These are phyloP conservation scores for Corydoras maculifer DNA, from an alignment of 2,113 vertebrate species.

Conservation along the genomic window DNA sequence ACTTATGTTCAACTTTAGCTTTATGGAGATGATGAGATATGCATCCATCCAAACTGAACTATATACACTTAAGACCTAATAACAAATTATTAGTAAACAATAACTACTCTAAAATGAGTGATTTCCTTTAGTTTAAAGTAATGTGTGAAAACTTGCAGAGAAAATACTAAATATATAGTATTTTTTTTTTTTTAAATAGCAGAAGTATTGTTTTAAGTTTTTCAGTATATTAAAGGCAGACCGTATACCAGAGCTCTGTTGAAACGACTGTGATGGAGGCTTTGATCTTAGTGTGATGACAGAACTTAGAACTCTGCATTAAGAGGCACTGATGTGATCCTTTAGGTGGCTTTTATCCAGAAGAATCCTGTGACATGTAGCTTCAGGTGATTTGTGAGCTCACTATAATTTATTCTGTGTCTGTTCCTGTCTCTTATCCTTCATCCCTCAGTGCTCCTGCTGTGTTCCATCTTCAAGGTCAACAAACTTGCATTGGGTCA, in stretches of 20 bases:
- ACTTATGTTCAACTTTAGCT: no score
- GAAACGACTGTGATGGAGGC: background rate
- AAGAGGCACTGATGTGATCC: background rate
- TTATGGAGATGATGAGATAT: no score
- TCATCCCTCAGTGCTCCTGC: background rate
- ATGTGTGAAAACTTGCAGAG: no score
- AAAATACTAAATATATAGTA: no score
- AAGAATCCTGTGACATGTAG: slow-evolving; percentile 9
- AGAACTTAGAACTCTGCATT: background rate
- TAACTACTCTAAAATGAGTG: no score
- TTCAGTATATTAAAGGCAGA: no score
- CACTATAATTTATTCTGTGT: slow-evolving; percentile 6
- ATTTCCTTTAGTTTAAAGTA: no score
- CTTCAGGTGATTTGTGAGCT: slow-evolving; percentile 10
- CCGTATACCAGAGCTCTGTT: background rate
- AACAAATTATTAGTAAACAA: no score
- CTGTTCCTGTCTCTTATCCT: background rate
- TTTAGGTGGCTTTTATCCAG: slow-evolving; percentile 5
- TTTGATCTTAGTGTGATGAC: background rate
- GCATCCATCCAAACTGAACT: no score
- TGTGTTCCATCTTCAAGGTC: slow-evolving; percentile 15
- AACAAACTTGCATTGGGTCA: background rate
- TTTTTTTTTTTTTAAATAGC: no score
- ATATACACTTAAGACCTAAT: no score
- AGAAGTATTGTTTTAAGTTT: no score